Conservation (phyloP, 2,113 vertebrate species). For the Megaceryle torquata region DNA sequence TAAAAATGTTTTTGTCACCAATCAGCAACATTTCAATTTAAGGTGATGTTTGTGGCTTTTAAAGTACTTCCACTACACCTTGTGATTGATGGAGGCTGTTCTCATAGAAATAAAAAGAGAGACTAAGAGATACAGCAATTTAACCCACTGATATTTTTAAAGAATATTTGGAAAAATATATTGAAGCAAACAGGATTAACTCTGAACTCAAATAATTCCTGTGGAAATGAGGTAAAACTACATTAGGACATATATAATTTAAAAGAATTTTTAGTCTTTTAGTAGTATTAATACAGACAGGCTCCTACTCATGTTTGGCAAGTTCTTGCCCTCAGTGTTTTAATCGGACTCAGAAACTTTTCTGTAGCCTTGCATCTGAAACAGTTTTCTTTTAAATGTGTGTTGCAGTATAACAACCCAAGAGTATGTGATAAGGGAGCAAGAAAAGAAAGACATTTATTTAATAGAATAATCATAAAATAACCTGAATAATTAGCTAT, state of each 20-base stretch:
- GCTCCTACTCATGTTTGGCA: background rate
- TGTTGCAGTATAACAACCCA: background rate
- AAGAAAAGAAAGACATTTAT: background rate
- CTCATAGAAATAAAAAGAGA: slow-evolving; percentile 15
- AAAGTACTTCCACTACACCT: background rate
- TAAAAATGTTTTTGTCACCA: background rate
- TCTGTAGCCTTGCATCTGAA: background rate
- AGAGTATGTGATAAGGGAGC: background rate
- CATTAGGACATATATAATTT: slow-evolving; percentile 23
- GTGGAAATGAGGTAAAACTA: slow-evolving; percentile 33
- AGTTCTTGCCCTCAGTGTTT: background rate
- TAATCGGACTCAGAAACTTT: background rate
- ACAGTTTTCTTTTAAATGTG: background rate
- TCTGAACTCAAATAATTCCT: slow-evolving; percentile 11
- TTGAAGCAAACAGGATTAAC: background rate
- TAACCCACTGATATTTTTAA: background rate
- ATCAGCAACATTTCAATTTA: slow-evolving; percentile 27
- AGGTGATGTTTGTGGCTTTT: background rate
- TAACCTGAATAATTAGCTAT: background rate
- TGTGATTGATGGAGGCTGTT: slow-evolving; percentile 6
- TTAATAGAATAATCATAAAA: background rate
- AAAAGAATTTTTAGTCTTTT: background rate
- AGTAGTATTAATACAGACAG: background rate
- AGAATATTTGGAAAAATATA: slow-evolving; percentile 23
- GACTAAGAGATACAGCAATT: slow-evolving; percentile 22